Base-by-base conservation (phyloP, 2,113 vertebrate genomes). In the Nothoprocta perdicaria region DNA sequence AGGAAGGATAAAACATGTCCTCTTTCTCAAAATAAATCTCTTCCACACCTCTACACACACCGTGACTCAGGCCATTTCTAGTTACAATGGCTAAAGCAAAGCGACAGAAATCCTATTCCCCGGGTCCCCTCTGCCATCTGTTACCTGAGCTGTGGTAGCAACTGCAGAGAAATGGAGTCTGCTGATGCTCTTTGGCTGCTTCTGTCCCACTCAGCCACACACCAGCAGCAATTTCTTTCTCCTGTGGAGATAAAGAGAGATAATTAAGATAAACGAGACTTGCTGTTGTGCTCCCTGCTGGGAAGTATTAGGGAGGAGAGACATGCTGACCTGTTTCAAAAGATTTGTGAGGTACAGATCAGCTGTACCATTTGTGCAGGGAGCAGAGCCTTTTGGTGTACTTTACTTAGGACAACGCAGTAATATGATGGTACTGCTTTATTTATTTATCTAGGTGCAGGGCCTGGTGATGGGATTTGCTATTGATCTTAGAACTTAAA, bases 221-320 rank as follows among this genome's bases (percentile, higher is more conserved):
- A 82, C 71, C 90, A 52, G 71, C 67, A 82, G 15, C 76, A 95
- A 92, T 94, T 83, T 93, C 41, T 81, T 89, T 75, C 50, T 90
- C 93, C 93, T 82, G 24, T 21, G 60, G 95, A 90, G 95, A 84
- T 94, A 94, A 94, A 88, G 86, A 95, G 81, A 92, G 78, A 69
- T 92, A 94, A 95, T 95, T 94, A 94, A 94, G 93, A 95, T 75
- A 93, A 90, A 90, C 88, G 86, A 92, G 80, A 78, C 72, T 60
- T 92, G 84, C 90, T 90, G 80, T 79, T 88, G 80, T 93, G 50
- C 55, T 84, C 41, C 88, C 86, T 93, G 80, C 86, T 95, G 84
- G 21, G 86, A 92, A 12, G 67, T 89, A 90, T 84, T 88, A 93
- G 65, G 67, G 62, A 76, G 48, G 74, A 81, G 29, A 92, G 55